Evolutionary conservation across 2,797 vertebrate genomes (phyloP), one percentile per base, ranked within the genome.

Genomic region (Poecilia picta): DNA sequence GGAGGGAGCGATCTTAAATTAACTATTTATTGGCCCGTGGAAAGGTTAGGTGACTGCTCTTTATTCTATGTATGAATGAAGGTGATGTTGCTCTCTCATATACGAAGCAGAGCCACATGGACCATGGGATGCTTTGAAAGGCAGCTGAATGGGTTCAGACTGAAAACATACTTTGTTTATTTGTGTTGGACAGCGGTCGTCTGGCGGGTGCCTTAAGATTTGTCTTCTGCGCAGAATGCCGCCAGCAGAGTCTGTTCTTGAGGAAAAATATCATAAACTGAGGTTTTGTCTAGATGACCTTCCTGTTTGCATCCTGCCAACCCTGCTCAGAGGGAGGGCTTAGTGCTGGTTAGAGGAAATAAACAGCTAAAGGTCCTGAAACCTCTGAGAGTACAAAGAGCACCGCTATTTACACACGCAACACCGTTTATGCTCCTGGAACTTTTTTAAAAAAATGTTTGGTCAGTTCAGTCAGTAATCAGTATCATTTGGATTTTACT

Each of bases 1-100:
- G 45, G 81, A 78, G 81, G 88, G 88, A 80, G 80, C 84, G 36
- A 36, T 70, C 75, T 25, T 82, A 87, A 89, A 79, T 83, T 87
- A 89, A 84, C 75, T 71, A 73, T 55, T 76, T 73, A 80, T 74
- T 75, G 87, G 74, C 81, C 70, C 76, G 33, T 66, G 39, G 20
- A 57, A 33, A 70, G 72, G 49, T 74, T 71, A 82, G 51, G 74
- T 25, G 15, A 62, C 64, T 68, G 53, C 41, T 28, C 68, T 15
- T 43, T 12, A 28, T 45, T 71, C 39, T 43, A 25, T 1, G 16
- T 41, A 68, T n/a, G 73, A 74, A 53, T 73, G 0, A 81, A 71
- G 20, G 75, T 55, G 4, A 74, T 8, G 49, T 25, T 53, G 49
- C 33, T 20, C 20, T 74, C 2, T 23, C 33, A 73, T 25, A 53